Percentiles rank a stretch among this genome's conserved stretches.
Evolutionary conservation across 2,888 invertebrate genomes (phyloP).

Genomic region (Euclidia mi): DNA sequence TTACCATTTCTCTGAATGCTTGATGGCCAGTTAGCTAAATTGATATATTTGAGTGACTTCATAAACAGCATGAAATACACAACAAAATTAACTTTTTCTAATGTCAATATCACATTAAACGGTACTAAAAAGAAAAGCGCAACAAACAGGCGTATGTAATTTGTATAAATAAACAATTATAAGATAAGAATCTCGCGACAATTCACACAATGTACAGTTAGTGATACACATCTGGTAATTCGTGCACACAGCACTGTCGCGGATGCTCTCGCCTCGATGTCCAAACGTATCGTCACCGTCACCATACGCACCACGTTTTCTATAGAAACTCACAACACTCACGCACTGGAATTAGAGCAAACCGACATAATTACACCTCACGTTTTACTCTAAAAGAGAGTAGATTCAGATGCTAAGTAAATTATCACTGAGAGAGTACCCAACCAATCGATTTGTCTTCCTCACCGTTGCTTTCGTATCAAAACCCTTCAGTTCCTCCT

Average conservation of each 20-base stretch:
- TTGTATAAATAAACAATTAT: conserved; percentile 22
- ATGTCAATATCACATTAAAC: too few species aligned
- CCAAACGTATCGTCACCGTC: conserved; percentile 11
- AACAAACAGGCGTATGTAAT: not conserved
- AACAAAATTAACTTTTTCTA: too few species aligned
- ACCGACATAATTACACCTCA: not conserved
- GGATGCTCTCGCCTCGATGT: conserved; percentile 28
- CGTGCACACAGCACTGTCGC: conserved; percentile 16
- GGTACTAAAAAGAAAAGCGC: not conserved
- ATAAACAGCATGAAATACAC: too few species aligned
- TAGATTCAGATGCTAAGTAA: not conserved
- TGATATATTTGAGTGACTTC: too few species aligned
- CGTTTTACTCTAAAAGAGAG: not conserved
- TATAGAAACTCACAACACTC: conserved; percentile 22
- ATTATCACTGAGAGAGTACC: too few species aligned
- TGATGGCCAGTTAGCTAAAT: too few species aligned
- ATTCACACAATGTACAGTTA: conserved; percentile 38
- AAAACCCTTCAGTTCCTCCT: conserved; percentile 5
- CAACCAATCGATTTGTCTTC: too few species aligned
- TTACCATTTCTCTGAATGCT: too few species aligned
- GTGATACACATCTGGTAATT: conserved; percentile 53
- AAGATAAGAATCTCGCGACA: conserved; percentile 35
- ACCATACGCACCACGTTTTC: conserved; percentile 18
- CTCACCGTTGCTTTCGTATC: too few species aligned
- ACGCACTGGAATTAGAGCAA: conserved; percentile 12